Percentiles rank a stretch among this genome's conserved stretches.
phyloP scores from a whole-genome alignment of 2,888 invertebrate genomes.

The Miltochrista miniata region DNA sequence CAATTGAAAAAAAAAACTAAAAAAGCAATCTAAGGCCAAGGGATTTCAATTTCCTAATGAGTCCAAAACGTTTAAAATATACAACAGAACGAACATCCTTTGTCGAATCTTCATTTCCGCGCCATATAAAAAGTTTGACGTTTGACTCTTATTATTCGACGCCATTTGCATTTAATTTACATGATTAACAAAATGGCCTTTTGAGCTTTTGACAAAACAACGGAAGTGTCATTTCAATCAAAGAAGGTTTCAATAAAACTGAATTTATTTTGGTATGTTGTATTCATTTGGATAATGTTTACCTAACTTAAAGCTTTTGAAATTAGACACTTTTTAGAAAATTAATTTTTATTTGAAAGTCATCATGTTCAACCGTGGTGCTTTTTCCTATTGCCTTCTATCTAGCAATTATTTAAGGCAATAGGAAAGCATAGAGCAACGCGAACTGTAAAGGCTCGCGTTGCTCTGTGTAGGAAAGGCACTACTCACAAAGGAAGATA shows the following conservation, averaged over 20 bases:
- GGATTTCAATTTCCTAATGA: constrained; percentile 5
- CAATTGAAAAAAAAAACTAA: not conserved
- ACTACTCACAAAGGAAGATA: no score
- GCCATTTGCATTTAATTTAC: constrained; percentile 44
- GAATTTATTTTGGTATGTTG: constrained; percentile 10
- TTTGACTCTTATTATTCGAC: constrained; percentile 11
- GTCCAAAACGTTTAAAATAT: constrained; percentile 6
- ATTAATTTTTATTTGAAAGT: not conserved
- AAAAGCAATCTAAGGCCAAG: not conserved
- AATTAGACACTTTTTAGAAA: no score
- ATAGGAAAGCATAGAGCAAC: no score
- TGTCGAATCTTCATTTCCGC: constrained; percentile 31
- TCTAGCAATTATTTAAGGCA: no score
- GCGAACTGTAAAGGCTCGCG: no score
- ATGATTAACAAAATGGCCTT: constrained; percentile 36
- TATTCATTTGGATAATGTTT: constrained; percentile 10
- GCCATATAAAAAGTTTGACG: constrained; percentile 19
- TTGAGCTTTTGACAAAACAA: constrained; percentile 30
- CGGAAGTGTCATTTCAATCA: constrained; percentile 45
- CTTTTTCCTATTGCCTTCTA: no score
- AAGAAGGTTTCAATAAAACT: constrained; percentile 35
- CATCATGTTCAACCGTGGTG: no score
- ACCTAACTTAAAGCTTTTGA: not conserved
- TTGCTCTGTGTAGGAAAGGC: no score
- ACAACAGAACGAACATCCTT: constrained; percentile 12